Conservation (phyloP, 2,113 vertebrate genomes). For the Sigmodon hispidus region DNA sequence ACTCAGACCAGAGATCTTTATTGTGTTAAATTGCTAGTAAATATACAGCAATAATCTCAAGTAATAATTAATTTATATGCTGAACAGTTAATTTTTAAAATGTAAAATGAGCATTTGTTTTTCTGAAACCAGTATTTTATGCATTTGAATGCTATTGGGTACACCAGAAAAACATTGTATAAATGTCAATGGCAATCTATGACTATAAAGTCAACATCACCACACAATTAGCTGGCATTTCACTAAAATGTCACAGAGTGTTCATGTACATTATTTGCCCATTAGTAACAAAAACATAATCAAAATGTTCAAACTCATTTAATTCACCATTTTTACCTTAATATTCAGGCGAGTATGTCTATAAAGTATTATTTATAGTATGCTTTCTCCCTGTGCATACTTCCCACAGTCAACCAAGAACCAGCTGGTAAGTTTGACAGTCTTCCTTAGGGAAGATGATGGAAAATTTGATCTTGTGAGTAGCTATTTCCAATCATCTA, state of each 20-base stretch:
- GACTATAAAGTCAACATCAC: background rate
- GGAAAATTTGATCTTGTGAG: conserved; percentile 41
- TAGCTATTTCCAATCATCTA: background rate
- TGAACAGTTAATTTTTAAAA: conserved; percentile 47
- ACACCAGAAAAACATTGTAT: background rate
- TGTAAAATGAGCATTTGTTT: background rate
- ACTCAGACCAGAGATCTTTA: background rate
- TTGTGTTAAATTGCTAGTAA: conserved; percentile 14
- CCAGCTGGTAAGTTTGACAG: background rate
- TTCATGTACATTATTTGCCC: conserved; percentile 22
- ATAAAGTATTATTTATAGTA: conserved; percentile 15
- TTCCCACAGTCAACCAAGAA: background rate
- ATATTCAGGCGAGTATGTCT: conserved; percentile 16
- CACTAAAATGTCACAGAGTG: conserved; percentile 38
- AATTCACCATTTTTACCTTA: conserved; percentile 44
- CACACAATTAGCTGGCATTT: conserved; percentile 17
- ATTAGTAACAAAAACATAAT: background rate
- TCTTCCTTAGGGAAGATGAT: conserved; percentile 40
- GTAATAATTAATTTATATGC: background rate
- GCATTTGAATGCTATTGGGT: background rate
- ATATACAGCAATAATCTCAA: background rate
- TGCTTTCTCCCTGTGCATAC: background rate
- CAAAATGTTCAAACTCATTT: conserved; percentile 30
- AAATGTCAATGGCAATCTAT: background rate
- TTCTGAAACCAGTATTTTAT: background rate